Base-by-base conservation (phyloP, 2,888 invertebrate genomes). In the Oscheius sp. region DNA sequence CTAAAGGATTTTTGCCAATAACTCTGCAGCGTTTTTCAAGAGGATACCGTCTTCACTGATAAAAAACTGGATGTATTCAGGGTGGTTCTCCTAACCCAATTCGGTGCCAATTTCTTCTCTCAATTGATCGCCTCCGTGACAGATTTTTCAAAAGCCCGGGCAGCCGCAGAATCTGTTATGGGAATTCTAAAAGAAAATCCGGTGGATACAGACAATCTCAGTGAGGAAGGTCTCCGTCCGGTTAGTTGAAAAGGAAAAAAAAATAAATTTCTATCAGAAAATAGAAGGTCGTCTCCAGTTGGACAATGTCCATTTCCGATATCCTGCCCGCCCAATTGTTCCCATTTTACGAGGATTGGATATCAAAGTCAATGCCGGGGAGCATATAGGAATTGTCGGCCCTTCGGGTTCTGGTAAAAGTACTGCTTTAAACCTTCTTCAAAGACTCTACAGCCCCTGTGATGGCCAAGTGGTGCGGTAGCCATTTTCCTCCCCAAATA, bases 371-470 rank as follows among this genome's bases (percentile, higher is more conserved):
- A 69, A 69, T 27, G 69, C 69, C 2, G 80, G 80, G 18, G 77
- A 84, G 29, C 82, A 83, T 0, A 79, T 85, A 18, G 87, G 85
- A 18, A 78, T 87, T 18, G 86, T 87, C 12, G 87, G 87, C 13
- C 87, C 87, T 13, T 85, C 85, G 13, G 87, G 87, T 12, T 84
- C 82, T 7, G 87, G 87, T 18, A 87, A 87, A 69, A 82, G 82
- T n/a, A 81, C 86, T 6, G 79, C 87, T 5, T 81, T 87, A 21
- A 94, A 94, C 84, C 90, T 95, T 41, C 89, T 95, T 79, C 92
- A 94, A 87, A 90, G 94, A 63, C 92, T 94, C 69, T 95, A 95
- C 86, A 94, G 94, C 88, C 93, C 94, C 2, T 81, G 85, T 1
- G 78, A 85, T 45, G 91, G 91, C 12, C 80, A 85, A 77, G 89